These are phyloP conservation scores for Plumapathes pennacea DNA, from an alignment of 92 coral and sea anemone species.

Conservation along the genomic window DNA sequence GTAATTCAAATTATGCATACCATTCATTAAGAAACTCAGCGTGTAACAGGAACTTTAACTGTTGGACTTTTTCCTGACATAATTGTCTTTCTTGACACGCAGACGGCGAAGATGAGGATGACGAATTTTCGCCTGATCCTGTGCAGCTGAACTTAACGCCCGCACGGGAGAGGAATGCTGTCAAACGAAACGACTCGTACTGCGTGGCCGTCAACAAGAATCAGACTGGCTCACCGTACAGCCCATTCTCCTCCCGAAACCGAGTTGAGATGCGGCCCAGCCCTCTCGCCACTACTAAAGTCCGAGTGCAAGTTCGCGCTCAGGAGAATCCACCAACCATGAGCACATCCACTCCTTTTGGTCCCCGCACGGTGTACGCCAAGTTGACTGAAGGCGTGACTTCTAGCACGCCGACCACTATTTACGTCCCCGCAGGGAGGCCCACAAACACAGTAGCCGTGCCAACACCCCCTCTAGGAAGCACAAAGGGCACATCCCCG, in stretches of 20 bases:
- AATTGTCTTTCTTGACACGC: no score
- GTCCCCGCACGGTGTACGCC: slow-evolving; percentile 11
- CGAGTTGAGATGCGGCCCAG: slow-evolving; percentile 45
- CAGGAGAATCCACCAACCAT: slow-evolving; percentile 7
- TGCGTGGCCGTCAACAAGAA: slow-evolving; percentile 81
- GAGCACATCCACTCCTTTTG: slow-evolving; percentile 32
- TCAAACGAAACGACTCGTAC: slow-evolving; percentile 93
- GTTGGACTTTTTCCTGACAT: no score
- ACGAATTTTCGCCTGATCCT: slow-evolving; percentile 34
- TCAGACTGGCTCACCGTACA: slow-evolving; percentile 36
- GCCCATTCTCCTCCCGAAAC: slow-evolving; percentile 41
- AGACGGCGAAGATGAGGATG: no score
- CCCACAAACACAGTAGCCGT: slow-evolving; percentile 90
- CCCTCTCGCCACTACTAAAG: slow-evolving; percentile 33
- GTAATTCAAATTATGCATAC: no score
- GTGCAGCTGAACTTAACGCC: slow-evolving; percentile 49
- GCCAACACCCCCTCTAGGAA: slow-evolving; percentile 83
- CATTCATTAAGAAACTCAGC: no score
- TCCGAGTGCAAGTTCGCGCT: slow-evolving; percentile 10
- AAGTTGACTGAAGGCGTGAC: slow-evolving; percentile 6
- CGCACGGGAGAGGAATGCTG: slow-evolving; percentile 68
- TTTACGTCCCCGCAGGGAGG: slow-evolving; percentile 43
- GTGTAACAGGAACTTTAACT: no score
- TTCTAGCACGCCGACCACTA: slow-evolving; percentile 31
- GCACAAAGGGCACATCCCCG: slow-evolving; percentile 53